These are phyloP conservation scores for Rhorus exstirpatorius DNA, from an alignment of 2,888 invertebrate genomes.

Conservation along the genomic window DNA sequence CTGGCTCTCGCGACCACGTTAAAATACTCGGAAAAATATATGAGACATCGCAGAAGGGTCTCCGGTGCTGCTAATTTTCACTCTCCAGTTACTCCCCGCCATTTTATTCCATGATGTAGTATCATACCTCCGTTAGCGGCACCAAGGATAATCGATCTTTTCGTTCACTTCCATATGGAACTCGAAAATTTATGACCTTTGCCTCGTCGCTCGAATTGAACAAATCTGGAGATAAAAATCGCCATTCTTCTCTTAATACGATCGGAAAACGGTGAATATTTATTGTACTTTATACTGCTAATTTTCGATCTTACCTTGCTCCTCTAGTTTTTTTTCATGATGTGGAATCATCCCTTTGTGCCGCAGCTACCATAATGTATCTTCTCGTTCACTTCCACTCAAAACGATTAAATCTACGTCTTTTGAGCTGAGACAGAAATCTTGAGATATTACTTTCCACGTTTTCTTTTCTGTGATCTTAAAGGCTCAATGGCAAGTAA, in stretches of 20 bases:
- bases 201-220: background rate
- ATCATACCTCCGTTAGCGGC: constrained; percentile 13
- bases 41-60: constrained; percentile 34
- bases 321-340: too few relatives aligned
- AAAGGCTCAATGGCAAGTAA: too few relatives aligned
- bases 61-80: constrained; percentile 65
- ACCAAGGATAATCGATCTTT: constrained; percentile 34
- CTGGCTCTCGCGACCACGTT: constrained; percentile 20
- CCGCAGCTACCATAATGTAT: too few relatives aligned
- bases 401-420: background rate
- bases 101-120: constrained; percentile 58
- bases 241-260: background rate
- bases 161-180: constrained; percentile 35
- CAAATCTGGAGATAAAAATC: background rate
- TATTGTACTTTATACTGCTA: background rate
- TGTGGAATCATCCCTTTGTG: too few relatives aligned
- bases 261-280: background rate
- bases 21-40: constrained; percentile 54
- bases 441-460: background rate
- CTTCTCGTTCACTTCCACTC: background rate
- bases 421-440: background rate
- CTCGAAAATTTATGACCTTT: background rate
- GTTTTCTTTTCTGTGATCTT: background rate
- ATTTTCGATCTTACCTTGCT: background rate
- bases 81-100: constrained; percentile 49